Evolutionary conservation across 2,113 vertebrate genomes (phyloP).

Genomic region (Mastomys coucha): DNA sequence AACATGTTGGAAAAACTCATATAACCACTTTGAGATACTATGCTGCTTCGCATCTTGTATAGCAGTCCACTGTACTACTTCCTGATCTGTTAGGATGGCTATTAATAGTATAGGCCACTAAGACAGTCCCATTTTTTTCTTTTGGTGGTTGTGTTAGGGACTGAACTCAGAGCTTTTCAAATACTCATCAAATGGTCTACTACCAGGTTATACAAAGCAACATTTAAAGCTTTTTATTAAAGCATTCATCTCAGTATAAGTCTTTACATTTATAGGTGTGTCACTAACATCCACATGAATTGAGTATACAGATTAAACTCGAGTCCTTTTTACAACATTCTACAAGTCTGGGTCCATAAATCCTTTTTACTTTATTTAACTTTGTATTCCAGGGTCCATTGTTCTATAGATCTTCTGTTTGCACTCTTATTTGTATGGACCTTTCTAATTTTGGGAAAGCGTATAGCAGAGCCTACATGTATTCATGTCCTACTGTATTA

Average conservation of each 20-base stretch:
- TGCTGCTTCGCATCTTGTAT: neutral
- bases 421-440: neutral
- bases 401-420: slow-evolving; percentile 34
- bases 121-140: neutral
- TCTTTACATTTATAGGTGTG: slow-evolving; percentile 55
- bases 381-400: slow-evolving; percentile 54
- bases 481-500: neutral
- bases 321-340: slow-evolving; percentile 4
- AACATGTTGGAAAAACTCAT: neutral
- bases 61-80: neutral
- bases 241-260: slow-evolving; percentile 66
- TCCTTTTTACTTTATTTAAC: slow-evolving; percentile 32
- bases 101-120: neutral
- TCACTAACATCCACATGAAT: slow-evolving; percentile 62
- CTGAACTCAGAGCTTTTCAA: neutral
- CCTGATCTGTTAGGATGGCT: neutral
- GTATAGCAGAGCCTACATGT: neutral
- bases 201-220: too few relatives aligned
- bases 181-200: neutral
- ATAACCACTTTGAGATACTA: neutral
- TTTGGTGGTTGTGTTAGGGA: neutral
- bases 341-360: slow-evolving; percentile 42
- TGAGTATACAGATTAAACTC: slow-evolving; percentile 66
- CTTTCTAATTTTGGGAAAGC: slow-evolving; percentile 10
- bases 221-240: slow-evolving; percentile 71